Conservation (phyloP, 2,797 vertebrate species). For the Tachyglossus aculeatus region DNA sequence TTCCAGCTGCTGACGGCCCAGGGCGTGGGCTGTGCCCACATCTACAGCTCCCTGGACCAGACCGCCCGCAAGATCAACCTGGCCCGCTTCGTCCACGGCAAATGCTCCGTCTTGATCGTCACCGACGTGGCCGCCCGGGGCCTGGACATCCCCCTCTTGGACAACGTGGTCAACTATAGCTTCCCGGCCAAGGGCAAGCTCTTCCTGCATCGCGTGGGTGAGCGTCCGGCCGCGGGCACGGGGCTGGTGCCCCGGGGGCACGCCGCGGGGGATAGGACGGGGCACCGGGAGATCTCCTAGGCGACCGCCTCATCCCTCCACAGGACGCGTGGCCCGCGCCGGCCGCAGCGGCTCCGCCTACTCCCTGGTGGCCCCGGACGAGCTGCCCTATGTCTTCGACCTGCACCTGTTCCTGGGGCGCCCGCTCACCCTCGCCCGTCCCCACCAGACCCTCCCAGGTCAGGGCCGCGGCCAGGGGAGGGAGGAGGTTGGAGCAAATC, state of each 20-base stretch:
- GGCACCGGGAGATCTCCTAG: neutral
- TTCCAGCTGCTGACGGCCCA: constrained; percentile 82
- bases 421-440: constrained; percentile 76
- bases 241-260: too few species aligned
- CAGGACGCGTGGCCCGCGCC: constrained; percentile 93
- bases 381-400: constrained; percentile 89
- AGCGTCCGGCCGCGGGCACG: neutral
- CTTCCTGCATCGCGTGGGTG: constrained; percentile 96
- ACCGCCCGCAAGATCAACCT: constrained; percentile 98
- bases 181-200: constrained; percentile 95
- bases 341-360: constrained; percentile 89
- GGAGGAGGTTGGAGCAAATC: neutral
- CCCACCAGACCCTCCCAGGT: constrained; percentile 68
- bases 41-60: constrained; percentile 96
- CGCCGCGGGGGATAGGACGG: too few species aligned
- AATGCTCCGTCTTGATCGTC: constrained; percentile 90
- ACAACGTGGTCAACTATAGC: constrained; percentile 97
- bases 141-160: constrained; percentile 96
- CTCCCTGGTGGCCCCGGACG: constrained; percentile 89
- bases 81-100: constrained; percentile 88
- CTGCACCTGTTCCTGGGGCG: constrained; percentile 93
- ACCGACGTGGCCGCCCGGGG: constrained; percentile 95
- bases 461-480: neutral
- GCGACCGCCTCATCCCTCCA: neutral
- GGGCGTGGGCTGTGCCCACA: constrained; percentile 87